phyloP scores from a whole-genome alignment of 2,797 vertebrate species.

The Falco cherrug region DNA sequence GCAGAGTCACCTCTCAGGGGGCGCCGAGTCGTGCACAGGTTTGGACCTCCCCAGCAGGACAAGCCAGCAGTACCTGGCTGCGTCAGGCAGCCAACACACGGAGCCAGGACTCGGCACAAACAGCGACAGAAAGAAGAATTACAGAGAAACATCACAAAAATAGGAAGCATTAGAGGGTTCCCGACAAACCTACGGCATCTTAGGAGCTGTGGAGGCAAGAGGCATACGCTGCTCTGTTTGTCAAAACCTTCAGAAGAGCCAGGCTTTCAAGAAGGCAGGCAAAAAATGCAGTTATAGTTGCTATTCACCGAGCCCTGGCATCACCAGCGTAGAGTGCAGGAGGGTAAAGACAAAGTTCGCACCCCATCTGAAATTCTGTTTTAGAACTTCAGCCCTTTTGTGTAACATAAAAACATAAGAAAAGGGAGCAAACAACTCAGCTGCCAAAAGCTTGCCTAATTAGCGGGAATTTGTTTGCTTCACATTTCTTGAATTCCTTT shows the following conservation, averaged over 20 bases:
- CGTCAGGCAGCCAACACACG: accelerated
- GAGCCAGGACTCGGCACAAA: background rate
- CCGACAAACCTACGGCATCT: background rate
- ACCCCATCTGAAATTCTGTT: background rate
- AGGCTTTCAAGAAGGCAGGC: background rate
- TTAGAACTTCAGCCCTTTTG: background rate
- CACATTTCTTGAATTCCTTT: constrained; percentile 54
- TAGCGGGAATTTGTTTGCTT: constrained; percentile 16
- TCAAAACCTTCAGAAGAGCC: background rate
- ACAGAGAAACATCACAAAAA: background rate
- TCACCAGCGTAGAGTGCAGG: background rate
- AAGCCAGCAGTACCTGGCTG: background rate
- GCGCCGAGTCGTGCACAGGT: accelerated
- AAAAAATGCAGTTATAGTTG: background rate
- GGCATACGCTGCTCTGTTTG: accelerated
- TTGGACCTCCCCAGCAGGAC: background rate
- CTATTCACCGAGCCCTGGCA: background rate
- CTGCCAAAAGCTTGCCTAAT: constrained; percentile 35
- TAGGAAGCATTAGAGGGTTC: background rate
- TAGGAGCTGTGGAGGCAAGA: background rate
- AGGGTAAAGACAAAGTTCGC: background rate
- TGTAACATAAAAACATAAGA: background rate
- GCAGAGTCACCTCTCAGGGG: background rate
- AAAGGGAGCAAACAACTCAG: background rate
- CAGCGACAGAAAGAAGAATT: background rate